Evolutionary conservation across 2,113 vertebrate genomes (phyloP).

Genomic region (Stegostoma tigrinum): DNA sequence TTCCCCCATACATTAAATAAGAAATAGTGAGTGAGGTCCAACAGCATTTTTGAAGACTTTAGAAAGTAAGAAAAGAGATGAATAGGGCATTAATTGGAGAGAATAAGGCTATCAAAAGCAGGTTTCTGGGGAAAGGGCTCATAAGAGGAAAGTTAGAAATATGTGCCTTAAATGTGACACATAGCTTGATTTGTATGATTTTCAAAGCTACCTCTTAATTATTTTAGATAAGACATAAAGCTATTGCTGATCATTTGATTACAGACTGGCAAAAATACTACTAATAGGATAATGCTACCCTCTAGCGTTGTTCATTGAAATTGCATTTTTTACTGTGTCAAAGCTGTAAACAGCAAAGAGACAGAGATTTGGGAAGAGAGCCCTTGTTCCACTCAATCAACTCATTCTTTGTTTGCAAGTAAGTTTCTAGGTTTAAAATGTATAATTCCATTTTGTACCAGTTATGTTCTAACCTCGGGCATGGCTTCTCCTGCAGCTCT

Average conservation of each 20-base stretch:
- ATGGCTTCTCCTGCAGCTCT: background rate
- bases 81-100: background rate
- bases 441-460: background rate
- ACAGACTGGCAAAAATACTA: background rate
- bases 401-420: background rate
- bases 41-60: background rate
- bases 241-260: background rate
- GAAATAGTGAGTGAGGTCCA: background rate
- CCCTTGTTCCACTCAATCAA: background rate
- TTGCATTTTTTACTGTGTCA: background rate
- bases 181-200: background rate
- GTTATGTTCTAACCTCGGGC: background rate
- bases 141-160: background rate
- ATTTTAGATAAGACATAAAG: background rate
- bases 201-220: background rate
- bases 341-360: no score
- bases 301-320: conserved; percentile 24
- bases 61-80: background rate
- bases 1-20: background rate
- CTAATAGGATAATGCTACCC: background rate
- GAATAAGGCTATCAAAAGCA: background rate
- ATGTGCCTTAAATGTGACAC: no score
- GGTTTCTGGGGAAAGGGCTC: background rate
- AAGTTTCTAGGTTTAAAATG: background rate
- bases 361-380: background rate